Percentiles rank a stretch among this genome's conserved stretches.
phyloP scores from a whole-genome alignment of 2,113 vertebrate genomes.

The Cathartes aura region DNA sequence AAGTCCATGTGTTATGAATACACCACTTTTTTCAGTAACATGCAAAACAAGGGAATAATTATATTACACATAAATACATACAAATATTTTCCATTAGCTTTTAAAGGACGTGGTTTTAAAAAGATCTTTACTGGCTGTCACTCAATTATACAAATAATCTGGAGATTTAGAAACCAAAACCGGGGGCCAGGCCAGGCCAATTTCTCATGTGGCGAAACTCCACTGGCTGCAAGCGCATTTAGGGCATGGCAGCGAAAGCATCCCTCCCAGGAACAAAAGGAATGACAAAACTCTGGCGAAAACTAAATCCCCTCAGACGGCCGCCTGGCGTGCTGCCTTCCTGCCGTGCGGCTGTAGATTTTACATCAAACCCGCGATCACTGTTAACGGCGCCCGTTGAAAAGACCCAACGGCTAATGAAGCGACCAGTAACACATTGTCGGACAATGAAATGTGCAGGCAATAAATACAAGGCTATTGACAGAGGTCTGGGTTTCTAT shows the following conservation, averaged over 20 bases:
- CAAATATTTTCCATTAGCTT: background rate
- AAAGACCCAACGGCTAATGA: background rate
- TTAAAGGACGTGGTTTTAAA: background rate
- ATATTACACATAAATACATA: background rate
- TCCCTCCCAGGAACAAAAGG: background rate
- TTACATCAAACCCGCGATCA: background rate
- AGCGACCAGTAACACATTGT: background rate
- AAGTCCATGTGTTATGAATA: background rate
- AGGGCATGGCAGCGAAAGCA: background rate
- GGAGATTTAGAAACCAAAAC: background rate
- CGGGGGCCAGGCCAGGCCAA: background rate
- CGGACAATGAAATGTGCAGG: fast-evolving
- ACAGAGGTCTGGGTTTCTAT: background rate
- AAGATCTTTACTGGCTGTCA: background rate
- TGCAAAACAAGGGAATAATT: background rate
- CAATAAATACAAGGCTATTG: fast-evolving
- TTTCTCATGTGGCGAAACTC: background rate
- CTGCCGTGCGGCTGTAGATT: background rate
- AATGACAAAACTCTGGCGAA: background rate
- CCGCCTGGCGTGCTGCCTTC: background rate
- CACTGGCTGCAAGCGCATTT: background rate
- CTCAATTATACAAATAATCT: background rate
- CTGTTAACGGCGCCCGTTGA: fast-evolving
- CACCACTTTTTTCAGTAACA: background rate
- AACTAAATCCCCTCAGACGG: background rate